A percentile compares a stretch with the other conserved stretches of the same genome.
Evolutionary conservation across 2,888 invertebrate genomes (phyloP).

Genomic region (Allygus modestus): DNA sequence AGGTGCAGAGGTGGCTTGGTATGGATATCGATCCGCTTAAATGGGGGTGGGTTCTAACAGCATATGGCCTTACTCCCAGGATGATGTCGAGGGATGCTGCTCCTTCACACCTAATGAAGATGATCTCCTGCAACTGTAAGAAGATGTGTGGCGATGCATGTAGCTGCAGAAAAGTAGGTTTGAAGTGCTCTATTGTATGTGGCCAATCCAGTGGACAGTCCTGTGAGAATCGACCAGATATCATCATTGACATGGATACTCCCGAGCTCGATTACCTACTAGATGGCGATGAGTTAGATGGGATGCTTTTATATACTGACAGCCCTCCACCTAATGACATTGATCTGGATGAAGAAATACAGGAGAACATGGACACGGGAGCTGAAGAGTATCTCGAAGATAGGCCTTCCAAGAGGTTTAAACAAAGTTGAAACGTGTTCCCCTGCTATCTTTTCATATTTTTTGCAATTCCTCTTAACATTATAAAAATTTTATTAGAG

Average conservation of each 20-base stretch:
- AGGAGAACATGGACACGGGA: not conserved
- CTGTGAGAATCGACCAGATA: not conserved
- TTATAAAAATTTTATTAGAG: not conserved
- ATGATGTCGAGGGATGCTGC: not conserved
- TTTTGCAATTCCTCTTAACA: not conserved
- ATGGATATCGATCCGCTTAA: not conserved
- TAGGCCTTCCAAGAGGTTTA: not conserved
- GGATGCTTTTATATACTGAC: not conserved
- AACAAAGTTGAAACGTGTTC: not conserved
- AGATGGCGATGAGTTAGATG: not conserved
- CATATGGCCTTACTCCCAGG: not conserved
- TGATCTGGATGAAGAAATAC: not conserved
- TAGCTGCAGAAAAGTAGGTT: not conserved
- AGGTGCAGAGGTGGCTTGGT: constrained; percentile 3
- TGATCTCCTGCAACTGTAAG: not conserved
- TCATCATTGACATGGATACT: not conserved
- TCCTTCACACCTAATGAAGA: not conserved
- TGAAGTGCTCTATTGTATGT: not conserved
- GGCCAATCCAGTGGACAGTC: not conserved
- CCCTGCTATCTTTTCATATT: too few relatives aligned
- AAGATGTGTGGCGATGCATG: not conserved
- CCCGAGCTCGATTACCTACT: not conserved
- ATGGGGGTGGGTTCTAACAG: not conserved
- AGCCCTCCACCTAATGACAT: not conserved
- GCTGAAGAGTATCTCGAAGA: not conserved